Conservation (phyloP, 2,888 invertebrate species). For the Graphium colonna region DNA sequence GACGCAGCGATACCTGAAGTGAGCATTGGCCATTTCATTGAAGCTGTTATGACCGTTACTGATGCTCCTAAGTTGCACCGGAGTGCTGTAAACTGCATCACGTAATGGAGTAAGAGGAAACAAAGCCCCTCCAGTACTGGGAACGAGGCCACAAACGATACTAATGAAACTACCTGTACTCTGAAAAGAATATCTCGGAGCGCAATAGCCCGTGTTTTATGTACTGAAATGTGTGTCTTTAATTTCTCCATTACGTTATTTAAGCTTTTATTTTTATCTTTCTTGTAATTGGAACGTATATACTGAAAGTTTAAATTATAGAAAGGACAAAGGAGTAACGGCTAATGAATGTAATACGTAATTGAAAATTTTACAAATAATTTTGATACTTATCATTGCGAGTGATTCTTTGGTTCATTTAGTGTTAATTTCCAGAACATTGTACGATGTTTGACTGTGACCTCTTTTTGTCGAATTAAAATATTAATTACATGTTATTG, state of each 20-base stretch:
- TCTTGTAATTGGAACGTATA: too few species aligned
- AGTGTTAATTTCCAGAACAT: too few species aligned
- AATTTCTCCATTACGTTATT: neutral
- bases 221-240: neutral
- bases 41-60: constrained; percentile 49
- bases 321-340: too few species aligned
- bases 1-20: constrained; percentile 31
- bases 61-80: constrained; percentile 38
- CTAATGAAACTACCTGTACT: constrained; percentile 14
- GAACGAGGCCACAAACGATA: constrained; percentile 21
- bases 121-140: constrained; percentile 26
- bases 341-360: too few species aligned
- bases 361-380: too few species aligned
- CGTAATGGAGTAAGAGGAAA: constrained; percentile 38
- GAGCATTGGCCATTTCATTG: constrained; percentile 39
- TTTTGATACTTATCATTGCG: too few species aligned
- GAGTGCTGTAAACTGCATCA: constrained; percentile 40
- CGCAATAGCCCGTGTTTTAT: neutral
- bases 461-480: too few species aligned
- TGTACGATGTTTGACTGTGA: too few species aligned
- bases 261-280: too few species aligned
- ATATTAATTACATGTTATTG: too few species aligned
- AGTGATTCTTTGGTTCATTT: too few species aligned
- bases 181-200: neutral
- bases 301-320: too few species aligned